phyloP scores from a whole-genome alignment of 2,113 vertebrate genomes.

The Bubo scandiacus region DNA sequence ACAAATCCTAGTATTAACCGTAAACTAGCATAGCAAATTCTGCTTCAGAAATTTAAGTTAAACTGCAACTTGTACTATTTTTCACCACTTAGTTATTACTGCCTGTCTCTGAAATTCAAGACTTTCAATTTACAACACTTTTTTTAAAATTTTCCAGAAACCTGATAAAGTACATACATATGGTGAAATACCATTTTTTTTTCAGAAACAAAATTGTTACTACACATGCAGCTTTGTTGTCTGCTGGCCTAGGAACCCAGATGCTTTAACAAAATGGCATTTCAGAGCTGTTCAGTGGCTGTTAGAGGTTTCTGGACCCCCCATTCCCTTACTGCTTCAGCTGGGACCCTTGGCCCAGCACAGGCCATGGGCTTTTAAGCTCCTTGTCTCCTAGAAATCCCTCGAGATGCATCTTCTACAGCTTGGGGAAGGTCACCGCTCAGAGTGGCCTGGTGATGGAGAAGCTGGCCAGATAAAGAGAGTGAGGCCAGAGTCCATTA shows the following conservation, averaged over 20 bases:
- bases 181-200: background rate
- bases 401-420: background rate
- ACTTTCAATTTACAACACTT: background rate
- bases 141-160: background rate
- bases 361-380: background rate
- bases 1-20: background rate
- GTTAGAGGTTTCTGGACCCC: accelerated
- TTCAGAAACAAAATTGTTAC: background rate
- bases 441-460: background rate
- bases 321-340: background rate
- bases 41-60: background rate
- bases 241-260: background rate
- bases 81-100: background rate
- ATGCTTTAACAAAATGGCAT: background rate
- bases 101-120: background rate
- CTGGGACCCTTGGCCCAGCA: background rate
- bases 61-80: background rate
- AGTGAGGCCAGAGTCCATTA: background rate
- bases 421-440: background rate
- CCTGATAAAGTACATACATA: background rate
- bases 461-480: background rate
- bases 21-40: background rate
- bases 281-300: background rate
- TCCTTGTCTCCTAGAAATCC: background rate
- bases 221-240: background rate